Conservation (phyloP, 1,140 invertebrate genomes). For the Andricus grossulariae region DNA sequence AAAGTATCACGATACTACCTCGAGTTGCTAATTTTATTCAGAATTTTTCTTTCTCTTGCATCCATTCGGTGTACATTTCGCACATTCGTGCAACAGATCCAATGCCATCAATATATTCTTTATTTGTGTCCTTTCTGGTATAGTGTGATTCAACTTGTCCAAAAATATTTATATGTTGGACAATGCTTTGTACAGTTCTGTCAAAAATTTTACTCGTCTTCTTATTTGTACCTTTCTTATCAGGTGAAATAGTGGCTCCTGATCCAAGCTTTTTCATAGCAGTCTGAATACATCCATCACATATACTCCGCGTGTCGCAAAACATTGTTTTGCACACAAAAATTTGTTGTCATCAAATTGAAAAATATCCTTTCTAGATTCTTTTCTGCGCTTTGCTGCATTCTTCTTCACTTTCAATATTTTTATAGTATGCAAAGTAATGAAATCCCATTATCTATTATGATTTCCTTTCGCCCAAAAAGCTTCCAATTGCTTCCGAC, state of each 20-base stretch:
- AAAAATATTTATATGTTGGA: slow-evolving; percentile 12
- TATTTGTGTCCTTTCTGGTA: slow-evolving; percentile 5
- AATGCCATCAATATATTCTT: slow-evolving; percentile 15
- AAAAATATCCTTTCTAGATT: neutral
- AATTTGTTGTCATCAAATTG: neutral
- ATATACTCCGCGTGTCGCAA: slow-evolving; percentile 4
- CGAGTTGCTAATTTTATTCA: neutral
- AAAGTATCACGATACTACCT: neutral
- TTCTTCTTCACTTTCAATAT: neutral
- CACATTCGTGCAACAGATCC: slow-evolving; percentile 13
- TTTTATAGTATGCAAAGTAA: neutral
- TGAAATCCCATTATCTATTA: neutral
- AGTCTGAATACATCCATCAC: slow-evolving; percentile 11
- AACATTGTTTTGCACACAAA: slow-evolving; percentile 26
- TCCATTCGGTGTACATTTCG: slow-evolving; percentile 1
- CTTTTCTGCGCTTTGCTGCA: neutral
- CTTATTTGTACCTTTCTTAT: slow-evolving; percentile 24
- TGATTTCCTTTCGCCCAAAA: neutral
- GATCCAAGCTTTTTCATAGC: neutral
- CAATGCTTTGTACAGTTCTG: neutral
- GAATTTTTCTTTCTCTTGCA: neutral
- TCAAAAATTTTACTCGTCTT: slow-evolving; percentile 12
- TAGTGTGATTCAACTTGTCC: slow-evolving; percentile 16
- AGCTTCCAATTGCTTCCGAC: neutral
- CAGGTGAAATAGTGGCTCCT: too few relatives aligned